A percentile compares a stretch with the other conserved stretches of the same genome.
Conservation (phyloP, 2,113 vertebrate species). For the Camelus bactrianus region DNA sequence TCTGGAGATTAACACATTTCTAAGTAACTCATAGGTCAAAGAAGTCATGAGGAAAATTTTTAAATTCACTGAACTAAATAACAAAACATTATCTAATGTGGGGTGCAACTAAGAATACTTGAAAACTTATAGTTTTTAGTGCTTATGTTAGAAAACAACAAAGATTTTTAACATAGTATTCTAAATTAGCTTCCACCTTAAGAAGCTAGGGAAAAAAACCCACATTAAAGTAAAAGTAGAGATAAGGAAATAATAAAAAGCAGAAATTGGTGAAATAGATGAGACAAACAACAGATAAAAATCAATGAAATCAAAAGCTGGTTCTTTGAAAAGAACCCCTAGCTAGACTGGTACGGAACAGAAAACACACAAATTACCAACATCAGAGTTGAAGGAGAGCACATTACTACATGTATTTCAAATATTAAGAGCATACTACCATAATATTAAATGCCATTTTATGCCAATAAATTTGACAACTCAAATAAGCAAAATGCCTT, state of each 20-base stretch:
- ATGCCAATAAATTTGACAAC: not conserved
- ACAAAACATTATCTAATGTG: not conserved
- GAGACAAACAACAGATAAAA: not conserved
- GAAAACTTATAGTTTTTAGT: conserved; percentile 8
- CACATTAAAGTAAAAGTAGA: not conserved
- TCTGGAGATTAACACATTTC: not conserved
- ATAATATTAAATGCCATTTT: not conserved
- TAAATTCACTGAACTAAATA: not conserved
- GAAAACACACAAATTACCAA: not conserved
- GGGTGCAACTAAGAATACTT: not conserved
- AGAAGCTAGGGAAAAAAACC: not conserved
- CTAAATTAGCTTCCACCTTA: not conserved
- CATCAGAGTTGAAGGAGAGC: not conserved
- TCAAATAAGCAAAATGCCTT: conserved; percentile 43
- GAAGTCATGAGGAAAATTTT: not conserved
- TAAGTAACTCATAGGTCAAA: not conserved
- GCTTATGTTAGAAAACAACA: not conserved
- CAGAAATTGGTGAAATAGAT: not conserved
- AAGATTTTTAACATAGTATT: not conserved
- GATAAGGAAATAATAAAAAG: not conserved
- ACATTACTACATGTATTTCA: not conserved
- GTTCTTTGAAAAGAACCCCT: no score
- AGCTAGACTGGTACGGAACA: no score
- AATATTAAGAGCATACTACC: not conserved
- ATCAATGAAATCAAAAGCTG: no score